Conservation (phyloP, 2,113 vertebrate genomes). For the Paramormyrops kingsleyae region DNA sequence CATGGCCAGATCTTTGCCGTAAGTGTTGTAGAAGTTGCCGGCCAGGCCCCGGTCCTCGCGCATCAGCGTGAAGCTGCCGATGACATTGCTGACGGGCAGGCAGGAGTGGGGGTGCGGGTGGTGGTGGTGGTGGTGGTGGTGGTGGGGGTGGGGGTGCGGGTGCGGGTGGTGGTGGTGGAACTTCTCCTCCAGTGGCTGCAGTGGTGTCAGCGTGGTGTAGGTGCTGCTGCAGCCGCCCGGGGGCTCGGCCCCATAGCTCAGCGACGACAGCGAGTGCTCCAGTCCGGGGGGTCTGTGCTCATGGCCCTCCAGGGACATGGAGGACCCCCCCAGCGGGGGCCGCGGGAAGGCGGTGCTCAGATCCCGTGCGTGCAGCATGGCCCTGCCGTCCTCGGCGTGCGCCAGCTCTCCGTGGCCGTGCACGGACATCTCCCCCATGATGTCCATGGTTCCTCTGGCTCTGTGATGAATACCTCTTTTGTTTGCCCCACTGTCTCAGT, state of each 20-base stretch:
- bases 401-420: constrained; percentile 65
- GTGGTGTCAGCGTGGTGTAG: constrained; percentile 70
- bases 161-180: constrained; percentile 68
- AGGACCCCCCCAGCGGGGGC: constrained; percentile 58
- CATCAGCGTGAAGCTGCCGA: constrained; percentile 76
- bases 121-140: constrained; percentile 62
- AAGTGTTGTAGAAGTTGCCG: constrained; percentile 70
- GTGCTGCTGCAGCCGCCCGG: constrained; percentile 62
- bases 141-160: constrained; percentile 57
- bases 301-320: constrained; percentile 62
- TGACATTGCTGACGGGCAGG: constrained; percentile 68
- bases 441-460: constrained; percentile 54
- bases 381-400: constrained; percentile 62
- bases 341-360: constrained; percentile 64
- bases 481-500: neutral
- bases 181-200: constrained; percentile 73
- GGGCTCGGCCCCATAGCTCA: constrained; percentile 70
- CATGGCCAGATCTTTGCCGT: constrained; percentile 70
- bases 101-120: constrained; percentile 62
- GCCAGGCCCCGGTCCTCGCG: constrained; percentile 65
- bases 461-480: neutral
- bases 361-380: constrained; percentile 64
- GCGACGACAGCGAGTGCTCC: constrained; percentile 64
- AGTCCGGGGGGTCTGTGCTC: constrained; percentile 58
- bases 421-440: constrained; percentile 67